Conservation (phyloP, 2,888 invertebrate species). For the Xestoiulus laeticollis region DNA sequence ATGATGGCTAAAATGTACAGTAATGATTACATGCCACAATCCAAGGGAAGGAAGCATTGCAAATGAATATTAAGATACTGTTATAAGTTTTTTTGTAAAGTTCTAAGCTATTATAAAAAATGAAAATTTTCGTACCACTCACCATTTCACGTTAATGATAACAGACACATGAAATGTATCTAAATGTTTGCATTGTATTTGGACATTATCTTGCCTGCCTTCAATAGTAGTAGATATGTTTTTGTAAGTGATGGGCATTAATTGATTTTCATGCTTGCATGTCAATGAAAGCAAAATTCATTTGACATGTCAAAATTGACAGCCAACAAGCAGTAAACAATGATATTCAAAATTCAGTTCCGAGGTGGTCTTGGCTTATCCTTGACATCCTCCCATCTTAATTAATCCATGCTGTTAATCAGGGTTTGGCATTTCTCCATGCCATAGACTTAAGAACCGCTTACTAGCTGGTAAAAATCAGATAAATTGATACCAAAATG, state of each 20-base stretch:
- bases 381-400: conserved; percentile 33
- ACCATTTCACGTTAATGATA: no score
- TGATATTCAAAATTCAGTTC: not conserved
- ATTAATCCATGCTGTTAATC: conserved; percentile 13
- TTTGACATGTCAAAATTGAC: not conserved
- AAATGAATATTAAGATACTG: no score
- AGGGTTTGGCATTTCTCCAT: not conserved
- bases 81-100: no score
- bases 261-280: not conserved
- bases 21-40: no score
- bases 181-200: not conserved
- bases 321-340: not conserved
- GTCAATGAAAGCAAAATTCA: not conserved
- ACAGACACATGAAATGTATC: no score
- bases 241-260: not conserved
- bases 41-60: no score
- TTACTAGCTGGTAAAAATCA: not conserved
- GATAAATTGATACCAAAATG: not conserved
- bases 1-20: no score
- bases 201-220: not conserved
- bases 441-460: not conserved
- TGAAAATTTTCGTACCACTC: no score
- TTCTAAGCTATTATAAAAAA: no score
- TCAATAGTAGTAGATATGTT: not conserved
- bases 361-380: conserved; percentile 31